Conservation (phyloP, 2,113 vertebrate species). For the Hyaena hyaena region DNA sequence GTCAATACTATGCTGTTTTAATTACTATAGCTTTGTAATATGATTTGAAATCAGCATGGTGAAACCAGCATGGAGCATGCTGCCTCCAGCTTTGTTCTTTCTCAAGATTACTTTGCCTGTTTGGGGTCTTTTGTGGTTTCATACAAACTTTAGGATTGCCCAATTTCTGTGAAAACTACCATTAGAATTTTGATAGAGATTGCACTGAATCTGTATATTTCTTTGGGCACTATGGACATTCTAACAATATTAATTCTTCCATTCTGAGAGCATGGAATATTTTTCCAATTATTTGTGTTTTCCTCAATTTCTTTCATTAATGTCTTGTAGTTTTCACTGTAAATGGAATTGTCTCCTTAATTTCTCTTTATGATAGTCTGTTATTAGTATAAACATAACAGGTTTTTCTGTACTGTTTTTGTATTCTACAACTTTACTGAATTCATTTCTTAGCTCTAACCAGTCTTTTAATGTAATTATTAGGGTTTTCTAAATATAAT, state of each 20-base stretch:
- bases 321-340: not conserved
- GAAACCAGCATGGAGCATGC: not conserved
- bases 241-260: not conserved
- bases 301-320: not conserved
- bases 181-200: not conserved
- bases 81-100: not conserved
- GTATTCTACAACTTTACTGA: not conserved
- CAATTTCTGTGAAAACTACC: not conserved
- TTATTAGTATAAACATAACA: not conserved
- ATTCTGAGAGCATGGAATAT: not conserved
- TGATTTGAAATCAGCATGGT: not conserved
- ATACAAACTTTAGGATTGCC: not conserved
- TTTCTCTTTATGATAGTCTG: not conserved
- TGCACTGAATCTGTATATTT: not conserved
- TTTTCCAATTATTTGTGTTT: not conserved
- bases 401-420: not conserved
- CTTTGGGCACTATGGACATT: not conserved
- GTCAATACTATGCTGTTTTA: not conserved
- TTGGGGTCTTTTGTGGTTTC: not conserved
- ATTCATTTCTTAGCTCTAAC: not conserved
- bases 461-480: not conserved
- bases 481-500: not conserved
- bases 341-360: not conserved
- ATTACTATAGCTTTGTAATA: not conserved
- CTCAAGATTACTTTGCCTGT: not conserved